A percentile compares a stretch with the other conserved stretches of the same genome.
These are phyloP conservation scores for Agriopis leucophaearia DNA, from an alignment of 2,888 invertebrate genomes.

Conservation along the genomic window DNA sequence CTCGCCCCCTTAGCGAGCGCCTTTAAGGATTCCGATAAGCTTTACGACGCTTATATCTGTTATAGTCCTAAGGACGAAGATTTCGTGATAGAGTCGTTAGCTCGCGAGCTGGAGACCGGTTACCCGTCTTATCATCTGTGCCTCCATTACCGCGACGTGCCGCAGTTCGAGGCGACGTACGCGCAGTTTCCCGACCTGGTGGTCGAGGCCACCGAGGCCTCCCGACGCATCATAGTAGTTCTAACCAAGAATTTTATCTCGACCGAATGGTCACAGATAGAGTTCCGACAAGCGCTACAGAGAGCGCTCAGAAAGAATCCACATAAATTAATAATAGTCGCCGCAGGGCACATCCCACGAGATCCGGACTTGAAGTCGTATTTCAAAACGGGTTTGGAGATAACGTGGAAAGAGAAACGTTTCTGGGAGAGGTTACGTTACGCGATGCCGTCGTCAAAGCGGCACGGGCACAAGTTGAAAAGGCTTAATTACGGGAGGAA, in stretches of 20 bases:
- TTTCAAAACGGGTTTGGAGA: conserved; percentile 94
- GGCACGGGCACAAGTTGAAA: conserved; percentile 84
- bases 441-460: conserved; percentile 94
- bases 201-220: conserved; percentile 95
- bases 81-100: conserved; percentile 94
- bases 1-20: conserved; percentile 90
- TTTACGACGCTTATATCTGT: conserved; percentile 97
- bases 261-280: conserved; percentile 97
- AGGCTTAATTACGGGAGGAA: conserved; percentile 91
- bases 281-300: conserved; percentile 96
- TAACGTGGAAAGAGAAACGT: conserved; percentile 95
- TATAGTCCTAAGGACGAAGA: conserved; percentile 97
- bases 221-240: conserved; percentile 94
- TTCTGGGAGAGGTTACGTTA: conserved; percentile 98
- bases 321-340: conserved; percentile 94
- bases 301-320: conserved; percentile 94
- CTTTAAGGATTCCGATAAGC: conserved; percentile 93
- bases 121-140: conserved; percentile 93
- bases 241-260: conserved; percentile 95
- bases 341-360: conserved; percentile 92
- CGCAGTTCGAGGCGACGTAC: conserved; percentile 89
- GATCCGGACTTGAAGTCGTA: conserved; percentile 96
- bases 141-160: conserved; percentile 95
- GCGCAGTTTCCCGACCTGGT: conserved; percentile 91
- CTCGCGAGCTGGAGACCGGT: conserved; percentile 94